Base-by-base conservation (phyloP, 2,888 invertebrate species). In the Anoncus sp. region DNA sequence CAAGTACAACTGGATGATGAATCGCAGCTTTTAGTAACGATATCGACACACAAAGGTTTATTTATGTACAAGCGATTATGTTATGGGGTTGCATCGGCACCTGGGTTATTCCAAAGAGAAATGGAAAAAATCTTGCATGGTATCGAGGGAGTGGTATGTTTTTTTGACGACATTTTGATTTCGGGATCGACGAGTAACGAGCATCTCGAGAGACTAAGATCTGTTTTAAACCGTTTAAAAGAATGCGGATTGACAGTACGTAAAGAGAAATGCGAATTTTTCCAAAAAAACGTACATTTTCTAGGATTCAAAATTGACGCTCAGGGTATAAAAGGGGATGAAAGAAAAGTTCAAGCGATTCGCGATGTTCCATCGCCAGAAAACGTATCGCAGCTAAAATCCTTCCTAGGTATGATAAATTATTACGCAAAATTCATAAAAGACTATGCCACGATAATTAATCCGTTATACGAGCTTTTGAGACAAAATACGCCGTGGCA, bases 1-100 rank as follows among this genome's bases (percentile, higher is more conserved):
- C 90, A 91, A 79, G 73, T 88, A 4, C 76, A 78, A 40, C 53
- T 89, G 22, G 83, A 85, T 45, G 83, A 87, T 12, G 79, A 85
- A 38, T 81, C 89, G 1, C 80, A 83, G 51, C 81, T 83, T 24
- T 55, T 86, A 12, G 76, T 84, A 20, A 85, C 88, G 0, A 82
- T 86, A 43, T 82, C 80, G 31, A 90, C 90, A 0, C 88, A 88
- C 43, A 84, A 85, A 51, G 90, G 90, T 0, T 62, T 91, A 4
- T 91, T 82, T 73, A 77, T 79, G 43, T 85, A 86, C 49, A 86
- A 87, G 40, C 82, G 90, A 24, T 73, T 90, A 31, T 86, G 88
- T 2, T 90, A 86, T 82, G 91, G 90, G 12, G 86, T 90, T 18
- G 84, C 86, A 6, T 82, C 84, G n/a, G 89, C 90, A 16, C 86